Evolutionary conservation across 2,888 invertebrate genomes (phyloP).

Genomic region (Silvanus unidentatus): DNA sequence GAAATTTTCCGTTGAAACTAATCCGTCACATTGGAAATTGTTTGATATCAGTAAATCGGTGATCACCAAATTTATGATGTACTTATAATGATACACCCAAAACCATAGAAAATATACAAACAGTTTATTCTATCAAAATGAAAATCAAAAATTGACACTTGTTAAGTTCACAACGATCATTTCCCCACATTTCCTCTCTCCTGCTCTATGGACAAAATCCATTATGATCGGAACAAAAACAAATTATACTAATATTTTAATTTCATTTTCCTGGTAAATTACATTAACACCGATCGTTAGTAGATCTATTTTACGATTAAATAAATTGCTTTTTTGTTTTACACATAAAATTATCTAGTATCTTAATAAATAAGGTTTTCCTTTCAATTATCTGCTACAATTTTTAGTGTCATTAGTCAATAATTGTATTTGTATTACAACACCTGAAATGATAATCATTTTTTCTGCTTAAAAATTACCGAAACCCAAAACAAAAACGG

Average conservation of each 20-base stretch:
- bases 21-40: slow-evolving; percentile 39
- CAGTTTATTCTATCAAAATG: slow-evolving; percentile 25
- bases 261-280: slow-evolving; percentile 17
- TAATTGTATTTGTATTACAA: too few species aligned
- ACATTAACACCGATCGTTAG: slow-evolving; percentile 22
- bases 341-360: too few species aligned
- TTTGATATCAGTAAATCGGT: slow-evolving; percentile 36
- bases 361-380: too few species aligned
- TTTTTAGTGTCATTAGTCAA: too few species aligned
- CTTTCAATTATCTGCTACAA: too few species aligned
- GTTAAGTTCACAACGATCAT: slow-evolving; percentile 4
- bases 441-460: too few species aligned
- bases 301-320: slow-evolving; percentile 6
- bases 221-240: too few species aligned
- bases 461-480: too few species aligned
- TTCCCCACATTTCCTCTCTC: slow-evolving; percentile 30
- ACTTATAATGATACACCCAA: slow-evolving; percentile 31
- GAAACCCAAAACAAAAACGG: too few species aligned
- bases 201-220: too few species aligned
- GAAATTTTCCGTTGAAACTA: slow-evolving; percentile 40
- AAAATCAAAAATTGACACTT: slow-evolving; percentile 11
- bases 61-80: slow-evolving; percentile 38
- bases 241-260: slow-evolving; percentile 22
- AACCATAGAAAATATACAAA: slow-evolving; percentile 11
- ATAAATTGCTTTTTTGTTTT: too few species aligned